These are phyloP conservation scores for Pipa parva DNA, from an alignment of 2,113 vertebrate species.

Conservation along the genomic window DNA sequence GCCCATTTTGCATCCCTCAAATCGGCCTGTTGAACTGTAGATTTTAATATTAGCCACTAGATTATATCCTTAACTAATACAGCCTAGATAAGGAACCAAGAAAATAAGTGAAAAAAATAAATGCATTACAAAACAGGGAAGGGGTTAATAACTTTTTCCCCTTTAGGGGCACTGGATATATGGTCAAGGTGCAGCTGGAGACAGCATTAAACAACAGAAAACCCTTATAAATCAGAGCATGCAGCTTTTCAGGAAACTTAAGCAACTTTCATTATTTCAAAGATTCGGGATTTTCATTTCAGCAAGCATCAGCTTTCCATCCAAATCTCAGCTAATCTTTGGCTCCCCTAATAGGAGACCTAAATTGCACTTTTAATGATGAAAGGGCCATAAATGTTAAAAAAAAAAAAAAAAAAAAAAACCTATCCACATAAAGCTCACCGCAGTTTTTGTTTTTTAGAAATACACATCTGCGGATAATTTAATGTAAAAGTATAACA, in stretches of 20 bases:
- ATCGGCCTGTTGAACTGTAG: too few species aligned
- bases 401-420: too few species aligned
- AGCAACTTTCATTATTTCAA: conserved; percentile 25
- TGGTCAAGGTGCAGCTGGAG: not conserved
- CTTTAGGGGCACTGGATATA: not conserved
- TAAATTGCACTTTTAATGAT: conserved; percentile 37
- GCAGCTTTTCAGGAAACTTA: conserved; percentile 11
- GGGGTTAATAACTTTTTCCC: too few species aligned
- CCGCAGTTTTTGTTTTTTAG: conserved; percentile 25
- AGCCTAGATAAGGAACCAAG: too few species aligned
- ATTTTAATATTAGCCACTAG: too few species aligned
- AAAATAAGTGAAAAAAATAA: too few species aligned
- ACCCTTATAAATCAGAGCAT: conserved; percentile 38
- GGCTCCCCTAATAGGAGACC: conserved; percentile 20
- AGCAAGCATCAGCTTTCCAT: conserved; percentile 24
- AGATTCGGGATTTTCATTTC: conserved; percentile 23
- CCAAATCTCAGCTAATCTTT: conserved; percentile 32
- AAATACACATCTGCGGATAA: conserved; percentile 34
- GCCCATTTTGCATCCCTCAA: too few species aligned
- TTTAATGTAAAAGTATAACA: conserved; percentile 26
- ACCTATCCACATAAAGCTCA: not conserved
- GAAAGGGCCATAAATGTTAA: conserved; percentile 39
- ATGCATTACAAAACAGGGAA: not conserved
- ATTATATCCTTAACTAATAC: too few species aligned
- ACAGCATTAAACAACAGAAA: conserved; percentile 17